Percentiles rank a stretch among this genome's conserved stretches.
Conservation (phyloP, 2,888 invertebrate genomes). For the Campaea margaritaria region DNA sequence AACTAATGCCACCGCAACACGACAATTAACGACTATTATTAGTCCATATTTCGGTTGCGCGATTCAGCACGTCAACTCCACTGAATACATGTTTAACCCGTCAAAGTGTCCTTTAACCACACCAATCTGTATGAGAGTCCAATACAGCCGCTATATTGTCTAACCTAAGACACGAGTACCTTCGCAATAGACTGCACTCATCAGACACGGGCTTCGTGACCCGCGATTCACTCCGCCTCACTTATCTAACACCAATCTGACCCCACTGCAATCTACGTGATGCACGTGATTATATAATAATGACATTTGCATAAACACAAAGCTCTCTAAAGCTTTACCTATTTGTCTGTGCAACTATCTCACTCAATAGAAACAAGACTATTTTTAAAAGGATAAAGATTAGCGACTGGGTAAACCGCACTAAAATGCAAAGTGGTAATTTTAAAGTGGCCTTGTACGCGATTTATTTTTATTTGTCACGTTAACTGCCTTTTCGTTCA, state of each 20-base stretch:
- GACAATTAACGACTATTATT: too few relatives aligned
- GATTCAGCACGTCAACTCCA: too few relatives aligned
- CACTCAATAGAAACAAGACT: slow-evolving; percentile 11
- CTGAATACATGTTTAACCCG: too few relatives aligned
- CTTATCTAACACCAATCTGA: slow-evolving; percentile 57
- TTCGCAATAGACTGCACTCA: slow-evolving; percentile 36
- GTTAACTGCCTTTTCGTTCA: slow-evolving; percentile 22
- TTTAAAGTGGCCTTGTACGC: slow-evolving; percentile 34
- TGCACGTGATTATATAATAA: slow-evolving; percentile 48
- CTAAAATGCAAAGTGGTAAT: slow-evolving; percentile 40
- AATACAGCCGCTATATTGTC: neutral
- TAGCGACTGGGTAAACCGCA: slow-evolving; percentile 38
- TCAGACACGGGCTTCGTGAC: slow-evolving; percentile 52
- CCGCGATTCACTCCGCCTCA: slow-evolving; percentile 46
- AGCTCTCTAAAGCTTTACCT: slow-evolving; percentile 18
- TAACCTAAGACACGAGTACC: neutral
- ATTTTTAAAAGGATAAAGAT: slow-evolving; percentile 33
- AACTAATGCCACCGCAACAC: too few relatives aligned
- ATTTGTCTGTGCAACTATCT: slow-evolving; percentile 29
- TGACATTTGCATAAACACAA: slow-evolving; percentile 42
- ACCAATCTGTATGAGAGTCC: neutral
- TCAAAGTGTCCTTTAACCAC: too few relatives aligned
- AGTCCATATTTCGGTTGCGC: too few relatives aligned
- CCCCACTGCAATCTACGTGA: slow-evolving; percentile 50
- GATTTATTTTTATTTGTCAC: slow-evolving; percentile 37